Evolutionary conservation across 2,113 vertebrate genomes (phyloP).

Genomic region (Halichoeres trimaculatus): DNA sequence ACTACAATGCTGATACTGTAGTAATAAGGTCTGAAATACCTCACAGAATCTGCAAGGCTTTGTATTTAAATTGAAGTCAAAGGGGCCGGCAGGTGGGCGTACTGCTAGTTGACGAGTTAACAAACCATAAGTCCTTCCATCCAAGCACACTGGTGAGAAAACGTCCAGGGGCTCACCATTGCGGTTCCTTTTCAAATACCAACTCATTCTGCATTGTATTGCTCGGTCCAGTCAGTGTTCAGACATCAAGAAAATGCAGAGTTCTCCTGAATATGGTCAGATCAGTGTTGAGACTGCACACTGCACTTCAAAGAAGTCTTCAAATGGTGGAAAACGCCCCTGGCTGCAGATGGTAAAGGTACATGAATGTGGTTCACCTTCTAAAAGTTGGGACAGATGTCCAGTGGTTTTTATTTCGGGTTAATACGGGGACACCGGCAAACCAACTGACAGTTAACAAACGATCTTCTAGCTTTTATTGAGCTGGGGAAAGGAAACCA

Average conservation of each 20-base stretch:
- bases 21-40: no score
- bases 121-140: no score
- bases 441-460: conserved; percentile 69
- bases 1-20: no score
- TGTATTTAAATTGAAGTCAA: no score
- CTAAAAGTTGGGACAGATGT: conserved; percentile 60
- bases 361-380: conserved; percentile 46
- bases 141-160: conserved; percentile 27
- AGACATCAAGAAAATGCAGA: conserved; percentile 26
- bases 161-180: conserved; percentile 4
- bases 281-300: conserved; percentile 42
- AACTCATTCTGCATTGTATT: conserved; percentile 37
- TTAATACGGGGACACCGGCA: conserved; percentile 63
- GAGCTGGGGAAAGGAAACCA: conserved; percentile 62
- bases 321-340: conserved; percentile 34
- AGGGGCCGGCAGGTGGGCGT: no score
- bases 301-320: conserved; percentile 61
- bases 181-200: conserved; percentile 3
- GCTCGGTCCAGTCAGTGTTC: conserved; percentile 6
- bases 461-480: conserved; percentile 65
- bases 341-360: conserved; percentile 41
- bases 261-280: conserved; percentile 17
- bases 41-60: no score
- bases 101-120: no score
- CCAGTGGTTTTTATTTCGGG: conserved; percentile 65